These are phyloP conservation scores for Eupithecia abbreviata DNA, from an alignment of 2,888 invertebrate genomes.

Conservation along the genomic window DNA sequence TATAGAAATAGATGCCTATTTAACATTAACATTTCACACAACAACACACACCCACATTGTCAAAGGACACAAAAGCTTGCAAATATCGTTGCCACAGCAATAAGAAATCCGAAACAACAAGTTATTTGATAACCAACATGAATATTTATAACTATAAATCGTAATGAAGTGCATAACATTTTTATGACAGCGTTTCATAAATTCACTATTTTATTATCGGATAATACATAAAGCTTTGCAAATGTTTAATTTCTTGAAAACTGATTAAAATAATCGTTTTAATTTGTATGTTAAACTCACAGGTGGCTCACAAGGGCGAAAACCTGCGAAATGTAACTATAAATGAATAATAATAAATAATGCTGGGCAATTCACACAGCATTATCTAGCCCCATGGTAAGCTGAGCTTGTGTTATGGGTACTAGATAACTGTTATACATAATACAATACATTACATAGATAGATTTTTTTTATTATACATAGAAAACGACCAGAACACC, in stretches of 20 bases:
- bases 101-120: background rate
- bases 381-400: no score
- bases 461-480: no score
- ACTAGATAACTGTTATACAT: no score
- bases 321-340: no score
- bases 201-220: background rate
- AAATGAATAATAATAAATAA: no score
- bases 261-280: background rate
- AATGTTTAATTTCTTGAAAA: background rate
- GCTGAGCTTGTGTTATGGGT: no score
- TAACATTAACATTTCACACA: no score
- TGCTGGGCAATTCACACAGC: no score
- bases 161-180: background rate
- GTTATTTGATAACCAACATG: background rate
- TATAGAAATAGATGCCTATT: background rate
- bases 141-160: constrained; percentile 1
- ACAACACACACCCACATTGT: background rate
- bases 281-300: background rate
- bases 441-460: no score
- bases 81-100: background rate
- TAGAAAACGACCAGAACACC: no score
- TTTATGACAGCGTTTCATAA: background rate
- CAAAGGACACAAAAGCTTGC: background rate
- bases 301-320: no score
- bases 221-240: background rate